Conservation (phyloP, 2,797 vertebrate species). For the Lepilemur ruficaudatus region DNA sequence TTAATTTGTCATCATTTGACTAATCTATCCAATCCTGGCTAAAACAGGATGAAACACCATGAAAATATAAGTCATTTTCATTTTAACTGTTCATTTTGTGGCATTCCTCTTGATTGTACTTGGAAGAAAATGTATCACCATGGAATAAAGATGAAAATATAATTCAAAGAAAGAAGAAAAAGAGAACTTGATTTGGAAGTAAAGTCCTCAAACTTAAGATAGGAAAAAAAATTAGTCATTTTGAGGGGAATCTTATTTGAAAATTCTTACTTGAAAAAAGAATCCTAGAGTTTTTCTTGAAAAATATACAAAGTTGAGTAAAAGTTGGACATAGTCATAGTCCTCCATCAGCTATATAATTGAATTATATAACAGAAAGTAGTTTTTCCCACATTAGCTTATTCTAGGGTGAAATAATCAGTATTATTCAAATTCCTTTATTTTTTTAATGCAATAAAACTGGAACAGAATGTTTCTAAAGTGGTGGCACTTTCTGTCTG, state of each 20-base stretch:
- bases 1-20: background rate
- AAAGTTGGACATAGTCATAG: background rate
- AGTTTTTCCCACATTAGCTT: background rate
- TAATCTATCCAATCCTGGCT: background rate
- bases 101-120: background rate
- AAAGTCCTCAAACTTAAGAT: background rate
- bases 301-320: background rate
- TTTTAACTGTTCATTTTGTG: background rate
- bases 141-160: background rate
- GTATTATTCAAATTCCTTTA: background rate
- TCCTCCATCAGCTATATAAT: background rate
- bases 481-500: background rate
- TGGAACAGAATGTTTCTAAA: background rate
- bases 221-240: background rate
- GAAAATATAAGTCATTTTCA: background rate
- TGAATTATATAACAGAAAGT: background rate
- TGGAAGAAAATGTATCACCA: background rate
- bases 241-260: background rate
- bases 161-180: background rate
- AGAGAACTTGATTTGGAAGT: background rate
- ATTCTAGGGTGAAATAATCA: background rate
- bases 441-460: background rate
- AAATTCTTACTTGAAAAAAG: constrained; percentile 21
- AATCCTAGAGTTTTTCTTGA: background rate
- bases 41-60: background rate